A percentile compares a stretch with the other conserved stretches of the same genome.
These are phyloP conservation scores for Megathymus violae DNA, from an alignment of 1,140 invertebrate genomes.

Conservation along the genomic window DNA sequence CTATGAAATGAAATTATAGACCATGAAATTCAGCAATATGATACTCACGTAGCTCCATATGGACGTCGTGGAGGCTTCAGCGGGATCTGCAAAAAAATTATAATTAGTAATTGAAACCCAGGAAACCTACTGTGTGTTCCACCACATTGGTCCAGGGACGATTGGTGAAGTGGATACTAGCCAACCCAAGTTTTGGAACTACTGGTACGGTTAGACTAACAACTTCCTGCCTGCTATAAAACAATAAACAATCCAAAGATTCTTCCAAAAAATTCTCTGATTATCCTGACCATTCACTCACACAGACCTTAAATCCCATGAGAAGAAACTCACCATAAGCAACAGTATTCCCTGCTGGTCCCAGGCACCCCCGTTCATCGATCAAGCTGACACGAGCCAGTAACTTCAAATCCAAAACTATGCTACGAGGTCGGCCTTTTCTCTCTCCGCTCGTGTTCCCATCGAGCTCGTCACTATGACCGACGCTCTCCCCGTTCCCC, in stretches of 20 bases:
- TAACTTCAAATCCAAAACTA: conserved; percentile 56
- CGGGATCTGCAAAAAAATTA: conserved; percentile 52
- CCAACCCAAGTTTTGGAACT: too few relatives aligned
- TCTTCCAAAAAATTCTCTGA: too few relatives aligned
- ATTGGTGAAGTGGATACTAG: too few relatives aligned
- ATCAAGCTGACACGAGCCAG: conserved; percentile 68
- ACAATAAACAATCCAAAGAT: too few relatives aligned
- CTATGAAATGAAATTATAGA: too few relatives aligned
- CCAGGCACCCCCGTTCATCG: conserved; percentile 67
- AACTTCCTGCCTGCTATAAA: too few relatives aligned
- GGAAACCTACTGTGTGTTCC: too few relatives aligned
- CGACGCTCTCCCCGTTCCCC: conserved; percentile 38
- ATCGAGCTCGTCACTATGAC: conserved; percentile 23
- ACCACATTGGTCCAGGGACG: too few relatives aligned
- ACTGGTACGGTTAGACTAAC: too few relatives aligned
- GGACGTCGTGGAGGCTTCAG: conserved; percentile 31
- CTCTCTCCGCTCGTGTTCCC: conserved; percentile 15
- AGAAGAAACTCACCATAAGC: conserved; percentile 68
- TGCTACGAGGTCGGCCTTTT: conserved; percentile 20
- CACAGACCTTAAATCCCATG: too few relatives aligned
- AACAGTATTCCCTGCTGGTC: conserved; percentile 68
- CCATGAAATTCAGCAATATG: too few relatives aligned
- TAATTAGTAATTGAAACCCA: background rate
- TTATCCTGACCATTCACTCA: too few relatives aligned
- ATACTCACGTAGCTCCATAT: conserved; percentile 55